Base-by-base conservation (phyloP, 1,140 invertebrate genomes). In the Gryllus bimaculatus region DNA sequence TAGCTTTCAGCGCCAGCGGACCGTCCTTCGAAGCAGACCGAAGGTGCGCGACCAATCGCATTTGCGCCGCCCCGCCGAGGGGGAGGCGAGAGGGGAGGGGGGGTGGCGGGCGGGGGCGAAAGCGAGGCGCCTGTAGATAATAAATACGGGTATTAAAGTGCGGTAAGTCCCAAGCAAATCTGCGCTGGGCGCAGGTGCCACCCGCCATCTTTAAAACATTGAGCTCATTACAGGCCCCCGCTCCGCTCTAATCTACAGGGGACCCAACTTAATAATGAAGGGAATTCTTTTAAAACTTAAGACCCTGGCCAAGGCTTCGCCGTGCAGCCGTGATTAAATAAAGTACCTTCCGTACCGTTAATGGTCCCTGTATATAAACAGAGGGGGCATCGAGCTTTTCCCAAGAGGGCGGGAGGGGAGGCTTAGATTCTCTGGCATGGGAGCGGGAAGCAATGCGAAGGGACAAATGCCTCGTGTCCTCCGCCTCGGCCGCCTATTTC, bases 201-300 rank as follows among this genome's bases (percentile, higher is more conserved):
- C 18, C 54, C 54, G 18, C 54, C 54, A 66, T 66, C 54, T 66
- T 66, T 66, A 66, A 66, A 66, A 66, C 54, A 66, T 66, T 66
- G 54, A 66, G 54, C 54, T 66, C 54, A 66, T 66, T 66, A 66
- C 54, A 66, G 54, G 54, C 54, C 54, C 49, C 54, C 54, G 54
- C 18, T 66, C 26, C 26, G 54, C 54, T 66, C 54, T 66, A 66
- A 66, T 66, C 54, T 66, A n/a, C 54, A 66, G 54, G 54, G 54
- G 54, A 66, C 2, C 54, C 54, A 66, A 66, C 54, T 66, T 66
- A 66, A 66, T 66, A 66, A 66, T 66, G 54, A 66, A 7, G 7
- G 18, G 54, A 7, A 66, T 3, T 66, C 54, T 66, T 66, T 66
- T 66, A 66, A n/a, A 66, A 66, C 54, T 66, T 66, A 66, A 66